A percentile compares a stretch with the other conserved stretches of the same genome.
Conservation (phyloP, 2,797 vertebrate species). For the Xenops minutus region DNA sequence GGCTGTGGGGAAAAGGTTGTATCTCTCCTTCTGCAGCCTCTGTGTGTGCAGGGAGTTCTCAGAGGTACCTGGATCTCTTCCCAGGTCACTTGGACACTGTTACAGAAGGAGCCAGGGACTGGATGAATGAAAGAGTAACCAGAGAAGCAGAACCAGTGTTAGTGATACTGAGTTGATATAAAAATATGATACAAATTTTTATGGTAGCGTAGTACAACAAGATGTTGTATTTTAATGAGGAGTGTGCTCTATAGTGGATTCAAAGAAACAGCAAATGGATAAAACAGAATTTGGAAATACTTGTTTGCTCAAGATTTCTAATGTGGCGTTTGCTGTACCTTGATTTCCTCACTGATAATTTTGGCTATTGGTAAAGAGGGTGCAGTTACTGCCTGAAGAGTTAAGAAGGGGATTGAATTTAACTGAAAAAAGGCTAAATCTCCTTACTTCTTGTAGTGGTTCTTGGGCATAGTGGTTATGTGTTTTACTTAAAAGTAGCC, state of each 20-base stretch:
- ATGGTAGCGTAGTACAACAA: too few species aligned
- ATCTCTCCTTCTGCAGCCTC: neutral
- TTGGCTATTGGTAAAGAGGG: neutral
- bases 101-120: neutral
- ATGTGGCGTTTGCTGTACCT: neutral
- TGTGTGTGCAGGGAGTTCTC: neutral
- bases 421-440: neutral
- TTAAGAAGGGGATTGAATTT: neutral
- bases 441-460: neutral
- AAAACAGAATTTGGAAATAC: neutral
- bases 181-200: rapidly evolving
- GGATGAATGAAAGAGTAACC: neutral
- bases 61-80: neutral
- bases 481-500: neutral
- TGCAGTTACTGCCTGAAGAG: neutral
- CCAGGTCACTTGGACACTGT: neutral
- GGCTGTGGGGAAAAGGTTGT: neutral
- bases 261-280: neutral
- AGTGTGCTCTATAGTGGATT: neutral
- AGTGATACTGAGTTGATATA: neutral
- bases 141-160: neutral
- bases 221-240: neutral
- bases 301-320: neutral
- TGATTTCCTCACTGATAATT: neutral
- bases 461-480: neutral